Percentiles rank a stretch among this genome's conserved stretches.
Conservation (phyloP, 1,140 invertebrate species). For the Diabrotica virgifera region DNA sequence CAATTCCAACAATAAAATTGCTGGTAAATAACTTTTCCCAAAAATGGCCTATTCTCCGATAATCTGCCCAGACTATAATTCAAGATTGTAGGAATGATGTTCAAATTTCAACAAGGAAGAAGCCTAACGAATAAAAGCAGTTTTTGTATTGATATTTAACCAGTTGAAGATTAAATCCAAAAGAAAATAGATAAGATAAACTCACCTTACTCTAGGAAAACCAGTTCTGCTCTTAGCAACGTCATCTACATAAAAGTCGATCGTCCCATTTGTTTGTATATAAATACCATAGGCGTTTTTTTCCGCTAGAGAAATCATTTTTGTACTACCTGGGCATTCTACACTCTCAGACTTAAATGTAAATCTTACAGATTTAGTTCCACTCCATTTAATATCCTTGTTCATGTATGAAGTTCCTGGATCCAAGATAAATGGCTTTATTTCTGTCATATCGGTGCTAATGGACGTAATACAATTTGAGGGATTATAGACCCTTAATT, state of each 20-base stretch:
- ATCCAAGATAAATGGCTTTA: neutral
- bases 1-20: too few species aligned
- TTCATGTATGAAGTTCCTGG: slow-evolving; percentile 14
- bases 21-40: too few species aligned
- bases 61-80: too few species aligned
- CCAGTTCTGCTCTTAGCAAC: slow-evolving; percentile 49
- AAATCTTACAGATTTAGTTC: slow-evolving; percentile 18
- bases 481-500: slow-evolving; percentile 70
- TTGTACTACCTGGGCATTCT: neutral
- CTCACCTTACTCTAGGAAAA: slow-evolving; percentile 48
- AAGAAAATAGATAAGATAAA: slow-evolving; percentile 7
- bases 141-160: too few species aligned
- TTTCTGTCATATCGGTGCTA: neutral
- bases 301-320: neutral
- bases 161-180: neutral
- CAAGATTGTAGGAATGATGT: too few species aligned
- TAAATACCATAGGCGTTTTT: slow-evolving; percentile 26
- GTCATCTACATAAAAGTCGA: slow-evolving; percentile 32
- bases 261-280: neutral
- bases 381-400: slow-evolving; percentile 18
- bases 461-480: neutral
- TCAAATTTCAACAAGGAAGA: too few species aligned
- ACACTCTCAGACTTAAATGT: slow-evolving; percentile 6
- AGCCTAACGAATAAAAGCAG: too few species aligned
- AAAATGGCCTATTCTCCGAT: too few species aligned